phyloP scores from a whole-genome alignment of 2,888 invertebrate genomes.

The Dynastes hyllus region DNA sequence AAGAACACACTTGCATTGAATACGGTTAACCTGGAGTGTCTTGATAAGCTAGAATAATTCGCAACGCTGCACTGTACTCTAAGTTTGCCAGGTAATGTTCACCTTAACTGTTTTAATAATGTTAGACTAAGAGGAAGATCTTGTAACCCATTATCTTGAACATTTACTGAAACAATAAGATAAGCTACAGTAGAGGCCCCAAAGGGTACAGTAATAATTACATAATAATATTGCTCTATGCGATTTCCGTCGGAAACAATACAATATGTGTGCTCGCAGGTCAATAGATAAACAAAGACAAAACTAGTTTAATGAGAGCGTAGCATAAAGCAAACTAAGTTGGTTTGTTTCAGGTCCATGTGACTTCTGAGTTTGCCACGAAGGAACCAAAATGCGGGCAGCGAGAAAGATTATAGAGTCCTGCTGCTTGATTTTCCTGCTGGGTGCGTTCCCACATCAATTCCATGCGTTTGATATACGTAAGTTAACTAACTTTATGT shows the following conservation, averaged over 20 bases:
- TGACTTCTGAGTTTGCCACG: conserved; percentile 55
- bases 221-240: conserved; percentile 51
- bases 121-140: conserved; percentile 49
- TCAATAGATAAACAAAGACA: conserved; percentile 55
- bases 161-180: conserved; percentile 49
- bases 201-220: conserved; percentile 50
- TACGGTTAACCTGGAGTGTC: neutral
- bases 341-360: conserved; percentile 60
- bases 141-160: conserved; percentile 46
- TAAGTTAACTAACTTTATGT: conserved; percentile 51
- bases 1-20: neutral
- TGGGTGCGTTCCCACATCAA: conserved; percentile 53
- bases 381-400: conserved; percentile 56
- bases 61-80: neutral
- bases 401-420: conserved; percentile 51
- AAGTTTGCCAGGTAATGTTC: conserved; percentile 32
- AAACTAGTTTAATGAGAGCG: conserved; percentile 39
- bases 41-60: neutral
- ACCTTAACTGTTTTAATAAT: conserved; percentile 42
- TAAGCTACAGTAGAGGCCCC: conserved; percentile 47
- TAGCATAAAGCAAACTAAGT: conserved; percentile 48
- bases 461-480: conserved; percentile 55
- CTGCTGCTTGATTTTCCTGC: conserved; percentile 54
- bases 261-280: conserved; percentile 48
- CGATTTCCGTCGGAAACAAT: conserved; percentile 43